A percentile compares a stretch with the other conserved stretches of the same genome.
These are phyloP conservation scores for Theretra japonica DNA, from an alignment of 2,888 invertebrate species.

Conservation along the genomic window DNA sequence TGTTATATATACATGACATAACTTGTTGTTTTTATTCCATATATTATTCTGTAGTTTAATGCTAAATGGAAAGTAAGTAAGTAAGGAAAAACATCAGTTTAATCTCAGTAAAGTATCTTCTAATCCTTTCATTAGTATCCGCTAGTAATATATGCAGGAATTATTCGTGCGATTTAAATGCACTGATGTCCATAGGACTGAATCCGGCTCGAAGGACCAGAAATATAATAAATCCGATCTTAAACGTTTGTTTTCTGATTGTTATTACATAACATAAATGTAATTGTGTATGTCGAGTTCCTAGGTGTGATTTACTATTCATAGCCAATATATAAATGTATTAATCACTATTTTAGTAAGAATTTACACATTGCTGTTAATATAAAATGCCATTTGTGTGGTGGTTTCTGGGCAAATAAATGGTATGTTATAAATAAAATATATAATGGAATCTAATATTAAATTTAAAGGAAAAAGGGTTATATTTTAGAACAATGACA, in stretches of 20 bases:
- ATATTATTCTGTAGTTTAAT: too few species aligned
- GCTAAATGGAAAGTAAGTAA: too few species aligned
- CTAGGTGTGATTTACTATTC: too few species aligned
- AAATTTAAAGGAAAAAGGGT: neutral
- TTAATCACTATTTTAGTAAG: too few species aligned
- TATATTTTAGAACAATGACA: conserved; percentile 7
- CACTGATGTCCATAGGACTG: neutral
- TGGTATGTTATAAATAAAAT: neutral
- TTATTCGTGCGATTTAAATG: neutral
- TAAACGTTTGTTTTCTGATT: neutral
- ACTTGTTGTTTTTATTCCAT: too few species aligned
- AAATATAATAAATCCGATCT: neutral
- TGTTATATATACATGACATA: too few species aligned
- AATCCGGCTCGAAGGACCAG: conserved; percentile 9
- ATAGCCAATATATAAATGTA: too few species aligned
- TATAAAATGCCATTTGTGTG: too few species aligned
- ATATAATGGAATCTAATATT: neutral
- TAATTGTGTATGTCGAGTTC: neutral
- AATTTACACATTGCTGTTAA: too few species aligned
- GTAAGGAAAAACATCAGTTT: too few species aligned
- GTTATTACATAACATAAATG: neutral
- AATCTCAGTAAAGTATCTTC: neutral
- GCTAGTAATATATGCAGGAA: neutral
- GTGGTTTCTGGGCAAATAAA: neutral
- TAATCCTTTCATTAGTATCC: neutral